These are phyloP conservation scores for Erythrolamprus reginae DNA, from an alignment of 2,113 vertebrate species.

Conservation along the genomic window DNA sequence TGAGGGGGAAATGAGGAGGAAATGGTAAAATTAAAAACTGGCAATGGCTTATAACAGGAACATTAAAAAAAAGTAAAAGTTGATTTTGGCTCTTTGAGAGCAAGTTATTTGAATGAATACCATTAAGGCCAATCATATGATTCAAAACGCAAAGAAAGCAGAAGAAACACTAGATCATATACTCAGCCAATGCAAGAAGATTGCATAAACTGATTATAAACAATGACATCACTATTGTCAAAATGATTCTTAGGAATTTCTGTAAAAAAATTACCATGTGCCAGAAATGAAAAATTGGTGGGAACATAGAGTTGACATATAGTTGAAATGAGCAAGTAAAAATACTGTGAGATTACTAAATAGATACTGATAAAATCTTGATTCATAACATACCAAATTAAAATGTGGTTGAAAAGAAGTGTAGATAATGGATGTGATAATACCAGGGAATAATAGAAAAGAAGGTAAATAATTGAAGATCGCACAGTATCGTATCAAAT, in stretches of 20 bases:
- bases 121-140: neutral
- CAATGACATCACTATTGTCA: neutral
- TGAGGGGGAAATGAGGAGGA: neutral
- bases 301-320: neutral
- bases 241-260: neutral
- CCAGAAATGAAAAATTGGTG: neutral
- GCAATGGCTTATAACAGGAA: neutral
- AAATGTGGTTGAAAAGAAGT: neutral
- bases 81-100: neutral
- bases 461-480: neutral
- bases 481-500: neutral
- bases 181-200: neutral
- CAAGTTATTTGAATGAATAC: neutral
- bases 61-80: neutral
- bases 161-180: neutral
- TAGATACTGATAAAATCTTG: neutral
- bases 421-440: neutral
- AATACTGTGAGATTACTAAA: neutral
- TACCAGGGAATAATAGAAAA: neutral
- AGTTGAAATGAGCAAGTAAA: neutral
- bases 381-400: neutral
- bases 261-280: neutral
- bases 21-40: neutral
- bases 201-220: neutral
- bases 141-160: neutral